phyloP scores from a whole-genome alignment of 1,140 invertebrate species.

The Diploscapter pachys region DNA sequence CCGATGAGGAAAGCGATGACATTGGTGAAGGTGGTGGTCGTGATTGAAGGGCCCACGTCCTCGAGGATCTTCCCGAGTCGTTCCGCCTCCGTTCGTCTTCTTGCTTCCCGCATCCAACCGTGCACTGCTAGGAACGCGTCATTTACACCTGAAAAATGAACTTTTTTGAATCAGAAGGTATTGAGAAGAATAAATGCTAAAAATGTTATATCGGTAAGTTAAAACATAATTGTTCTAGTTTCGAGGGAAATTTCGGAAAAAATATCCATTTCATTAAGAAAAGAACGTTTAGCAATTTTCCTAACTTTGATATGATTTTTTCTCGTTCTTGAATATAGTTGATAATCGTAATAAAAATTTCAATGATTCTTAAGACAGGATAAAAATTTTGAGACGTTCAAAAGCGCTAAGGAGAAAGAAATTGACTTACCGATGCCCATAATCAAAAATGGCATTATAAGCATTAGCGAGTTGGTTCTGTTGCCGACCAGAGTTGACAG shows the following conservation, averaged over 20 bases:
- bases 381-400: constrained; percentile 15
- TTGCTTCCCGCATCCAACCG: constrained; percentile 45
- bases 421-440: constrained; percentile 40
- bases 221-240: no score
- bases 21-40: constrained; percentile 94
- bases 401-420: background rate
- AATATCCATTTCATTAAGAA: no score
- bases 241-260: no score
- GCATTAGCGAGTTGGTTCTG: constrained; percentile 48
- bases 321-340: no score
- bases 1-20: constrained; percentile 93
- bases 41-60: constrained; percentile 94
- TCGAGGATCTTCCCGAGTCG: constrained; percentile 48
- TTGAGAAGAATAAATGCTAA: no score
- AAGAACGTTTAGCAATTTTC: no score
- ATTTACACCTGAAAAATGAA: constrained; percentile 47
- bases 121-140: constrained; percentile 54
- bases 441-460: constrained; percentile 57
- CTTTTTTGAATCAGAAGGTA: no score
- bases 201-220: no score
- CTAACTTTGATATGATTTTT: no score
- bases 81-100: constrained; percentile 18
- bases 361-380: background rate
- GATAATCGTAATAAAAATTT: no score
- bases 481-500: constrained; percentile 41